These are phyloP conservation scores for Cordilura impudica DNA, from an alignment of 2,888 invertebrate species.

Conservation along the genomic window DNA sequence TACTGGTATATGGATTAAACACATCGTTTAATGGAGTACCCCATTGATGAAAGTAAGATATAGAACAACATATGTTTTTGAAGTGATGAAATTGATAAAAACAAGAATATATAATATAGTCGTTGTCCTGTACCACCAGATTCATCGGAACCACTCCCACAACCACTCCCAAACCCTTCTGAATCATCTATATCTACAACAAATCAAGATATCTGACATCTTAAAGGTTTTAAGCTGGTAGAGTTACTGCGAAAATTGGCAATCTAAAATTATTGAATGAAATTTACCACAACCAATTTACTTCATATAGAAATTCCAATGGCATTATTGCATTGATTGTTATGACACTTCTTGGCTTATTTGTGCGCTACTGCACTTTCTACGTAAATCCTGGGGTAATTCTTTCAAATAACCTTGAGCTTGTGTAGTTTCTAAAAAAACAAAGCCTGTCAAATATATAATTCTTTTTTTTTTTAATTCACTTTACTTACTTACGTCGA, in stretches of 20 bases:
- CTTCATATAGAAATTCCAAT: no score
- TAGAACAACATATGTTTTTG: no score
- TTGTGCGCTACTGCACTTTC: slow-evolving; percentile 36
- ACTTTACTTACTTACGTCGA: slow-evolving; percentile 66
- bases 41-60: no score
- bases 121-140: no score
- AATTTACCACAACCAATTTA: no score
- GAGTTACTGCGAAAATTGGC: slow-evolving; percentile 61
- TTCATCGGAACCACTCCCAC: slow-evolving; percentile 41
- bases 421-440: slow-evolving; percentile 55
- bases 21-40: no score
- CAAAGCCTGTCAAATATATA: no score
- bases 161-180: slow-evolving; percentile 22
- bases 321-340: slow-evolving; percentile 71
- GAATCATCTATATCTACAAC: no score
- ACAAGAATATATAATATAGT: no score
- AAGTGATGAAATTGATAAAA: no score
- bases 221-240: slow-evolving; percentile 32
- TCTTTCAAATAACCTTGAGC: slow-evolving; percentile 64
- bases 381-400: slow-evolving; percentile 51
- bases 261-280: no score
- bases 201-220: slow-evolving; percentile 66
- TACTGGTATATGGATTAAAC: no score
- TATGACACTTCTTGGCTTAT: slow-evolving; percentile 70
- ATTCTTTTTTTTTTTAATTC: background rate